Conservation (phyloP, 2,113 vertebrate genomes). For the Motacilla tschutschensis region DNA sequence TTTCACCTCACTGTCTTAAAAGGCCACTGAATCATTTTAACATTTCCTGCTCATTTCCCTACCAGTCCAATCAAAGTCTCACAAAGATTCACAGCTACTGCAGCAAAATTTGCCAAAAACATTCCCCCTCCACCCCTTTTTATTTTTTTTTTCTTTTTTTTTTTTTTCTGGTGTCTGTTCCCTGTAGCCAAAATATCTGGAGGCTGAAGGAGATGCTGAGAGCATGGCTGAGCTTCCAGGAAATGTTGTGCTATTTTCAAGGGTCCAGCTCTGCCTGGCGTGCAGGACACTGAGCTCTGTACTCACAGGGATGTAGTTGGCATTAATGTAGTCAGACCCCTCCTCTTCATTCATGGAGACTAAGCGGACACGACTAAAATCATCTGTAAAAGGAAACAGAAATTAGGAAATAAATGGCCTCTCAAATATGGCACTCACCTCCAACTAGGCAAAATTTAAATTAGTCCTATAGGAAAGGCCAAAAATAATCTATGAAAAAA, state of each 20-base stretch:
- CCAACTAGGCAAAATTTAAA: neutral
- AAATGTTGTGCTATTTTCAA: neutral
- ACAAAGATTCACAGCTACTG: neutral
- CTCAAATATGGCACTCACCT: neutral
- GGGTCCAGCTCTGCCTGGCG: neutral
- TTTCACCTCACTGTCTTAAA: neutral
- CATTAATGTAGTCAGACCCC: constrained; percentile 94
- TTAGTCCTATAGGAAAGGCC: neutral
- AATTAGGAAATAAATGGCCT: neutral
- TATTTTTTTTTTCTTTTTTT: too few species aligned
- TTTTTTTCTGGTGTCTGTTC: neutral
- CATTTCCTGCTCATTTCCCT: neutral
- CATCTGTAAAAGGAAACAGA: constrained; percentile 74
- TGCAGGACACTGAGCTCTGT: neutral
- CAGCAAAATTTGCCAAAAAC: neutral
- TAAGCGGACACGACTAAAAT: constrained; percentile 93
- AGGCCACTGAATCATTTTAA: neutral
- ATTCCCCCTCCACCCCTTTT: accelerated
- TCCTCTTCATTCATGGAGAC: constrained; percentile 91
- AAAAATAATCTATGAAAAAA: neutral
- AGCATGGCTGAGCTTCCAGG: neutral
- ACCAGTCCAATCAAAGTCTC: neutral
- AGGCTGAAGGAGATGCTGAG: neutral
- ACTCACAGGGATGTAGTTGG: constrained; percentile 95
- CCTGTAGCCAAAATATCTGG: neutral